phyloP scores from a whole-genome alignment of 2,888 invertebrate genomes.

The Phengaris alcon region DNA sequence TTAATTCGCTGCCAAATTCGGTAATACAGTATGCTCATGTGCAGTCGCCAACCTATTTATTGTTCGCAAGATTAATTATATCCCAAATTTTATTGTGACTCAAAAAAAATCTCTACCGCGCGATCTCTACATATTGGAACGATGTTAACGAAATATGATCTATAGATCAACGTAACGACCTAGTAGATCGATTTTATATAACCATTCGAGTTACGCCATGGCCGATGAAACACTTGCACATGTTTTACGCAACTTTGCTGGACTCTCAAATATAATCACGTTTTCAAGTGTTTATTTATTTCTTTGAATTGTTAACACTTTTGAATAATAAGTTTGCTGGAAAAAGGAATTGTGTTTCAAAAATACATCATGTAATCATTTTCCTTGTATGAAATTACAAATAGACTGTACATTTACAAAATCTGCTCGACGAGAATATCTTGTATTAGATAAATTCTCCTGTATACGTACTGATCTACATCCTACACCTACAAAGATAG shows the following conservation, averaged over 20 bases:
- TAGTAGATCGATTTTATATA: background rate
- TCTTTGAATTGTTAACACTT: background rate
- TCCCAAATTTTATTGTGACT: too few relatives aligned
- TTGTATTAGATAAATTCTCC: too few relatives aligned
- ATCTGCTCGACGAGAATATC: too few relatives aligned
- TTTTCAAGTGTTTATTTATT: conserved; percentile 32
- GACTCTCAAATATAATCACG: conserved; percentile 48
- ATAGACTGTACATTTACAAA: background rate
- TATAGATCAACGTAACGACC: background rate
- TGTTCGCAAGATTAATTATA: too few relatives aligned
- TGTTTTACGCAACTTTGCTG: conserved; percentile 19
- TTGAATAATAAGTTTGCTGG: background rate
- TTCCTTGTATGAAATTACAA: background rate
- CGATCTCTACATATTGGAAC: background rate
- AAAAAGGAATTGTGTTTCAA: background rate
- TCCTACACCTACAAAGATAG: too few relatives aligned
- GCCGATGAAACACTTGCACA: background rate
- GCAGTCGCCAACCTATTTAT: too few relatives aligned
- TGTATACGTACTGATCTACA: too few relatives aligned
- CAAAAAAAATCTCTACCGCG: background rate
- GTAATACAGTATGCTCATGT: too few relatives aligned
- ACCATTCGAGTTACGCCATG: conserved; percentile 10
- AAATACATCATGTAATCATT: background rate
- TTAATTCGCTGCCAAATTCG: too few relatives aligned
- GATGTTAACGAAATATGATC: background rate